Conservation (phyloP, 2,888 invertebrate species). For the Teleogryllus oceanicus region DNA sequence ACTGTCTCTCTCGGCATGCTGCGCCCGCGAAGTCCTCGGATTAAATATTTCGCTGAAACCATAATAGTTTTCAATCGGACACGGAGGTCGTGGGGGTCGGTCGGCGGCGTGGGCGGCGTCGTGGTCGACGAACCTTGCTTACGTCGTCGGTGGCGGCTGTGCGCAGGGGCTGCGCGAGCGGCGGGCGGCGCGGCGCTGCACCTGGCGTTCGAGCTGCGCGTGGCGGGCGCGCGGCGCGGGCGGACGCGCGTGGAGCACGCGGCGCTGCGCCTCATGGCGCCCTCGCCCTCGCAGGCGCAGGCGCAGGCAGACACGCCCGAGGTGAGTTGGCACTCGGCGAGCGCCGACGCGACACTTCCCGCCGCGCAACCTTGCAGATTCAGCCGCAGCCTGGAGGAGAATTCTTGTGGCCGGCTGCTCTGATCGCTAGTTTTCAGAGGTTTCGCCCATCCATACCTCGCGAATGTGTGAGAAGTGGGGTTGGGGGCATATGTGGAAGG, state of each 20-base stretch:
- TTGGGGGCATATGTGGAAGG: too few relatives aligned
- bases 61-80: not conserved
- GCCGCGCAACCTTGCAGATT: not conserved
- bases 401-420: too few relatives aligned
- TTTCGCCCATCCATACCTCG: too few relatives aligned
- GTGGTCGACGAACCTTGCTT: not conserved
- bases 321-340: not conserved
- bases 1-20: too few relatives aligned
- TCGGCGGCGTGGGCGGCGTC: not conserved
- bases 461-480: too few relatives aligned
- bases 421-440: too few relatives aligned
- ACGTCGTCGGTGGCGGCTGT: not conserved
- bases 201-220: not conserved
- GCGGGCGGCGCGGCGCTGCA: slow-evolving; percentile 18
- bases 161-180: not conserved
- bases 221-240: slow-evolving; percentile 18
- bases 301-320: not conserved
- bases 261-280: not conserved
- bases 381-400: too few relatives aligned
- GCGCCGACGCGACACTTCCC: not conserved
- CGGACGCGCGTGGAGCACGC: not conserved
- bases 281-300: not conserved
- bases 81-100: not conserved
- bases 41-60: not conserved
- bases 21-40: not conserved